Conservation (phyloP, 2,888 invertebrate species). For the Palloptera scutellata region DNA sequence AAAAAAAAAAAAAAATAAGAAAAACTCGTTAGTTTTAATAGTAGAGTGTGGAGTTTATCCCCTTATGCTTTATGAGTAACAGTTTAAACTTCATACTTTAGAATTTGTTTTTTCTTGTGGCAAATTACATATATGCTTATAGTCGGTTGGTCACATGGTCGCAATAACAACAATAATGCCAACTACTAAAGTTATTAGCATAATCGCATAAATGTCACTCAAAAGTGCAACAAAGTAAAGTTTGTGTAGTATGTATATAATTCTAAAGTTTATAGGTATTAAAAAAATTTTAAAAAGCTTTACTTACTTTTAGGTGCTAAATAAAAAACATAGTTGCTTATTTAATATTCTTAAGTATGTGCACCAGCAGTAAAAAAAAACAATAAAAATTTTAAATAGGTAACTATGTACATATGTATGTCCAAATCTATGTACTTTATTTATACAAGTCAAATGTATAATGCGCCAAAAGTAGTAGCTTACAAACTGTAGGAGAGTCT, state of each 20-base stretch:
- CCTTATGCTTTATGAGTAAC: background rate
- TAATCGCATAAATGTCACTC: constrained; percentile 35
- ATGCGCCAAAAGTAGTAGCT: background rate
- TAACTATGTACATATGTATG: no score
- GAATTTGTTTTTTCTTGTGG: background rate
- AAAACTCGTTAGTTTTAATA: constrained; percentile 32
- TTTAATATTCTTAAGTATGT: no score
- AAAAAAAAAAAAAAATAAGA: constrained; percentile 20
- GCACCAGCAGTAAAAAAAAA: no score
- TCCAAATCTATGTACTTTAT: no score
- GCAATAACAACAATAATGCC: background rate
- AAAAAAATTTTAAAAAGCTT: no score
- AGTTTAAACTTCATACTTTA: background rate
- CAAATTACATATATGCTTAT: constrained; percentile 18
- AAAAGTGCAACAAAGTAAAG: constrained; percentile 24
- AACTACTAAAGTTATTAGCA: constrained; percentile 20
- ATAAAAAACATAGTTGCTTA: no score
- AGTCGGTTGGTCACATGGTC: background rate
- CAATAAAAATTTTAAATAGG: no score
- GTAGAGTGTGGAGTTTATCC: constrained; percentile 1
- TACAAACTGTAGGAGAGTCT: background rate
- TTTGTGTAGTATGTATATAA: background rate
- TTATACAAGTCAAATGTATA: no score
- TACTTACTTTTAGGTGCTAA: no score
- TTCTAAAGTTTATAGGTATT: no score